Conservation (phyloP, 2,797 vertebrate species). For the Sphenopsis melanotis region DNA sequence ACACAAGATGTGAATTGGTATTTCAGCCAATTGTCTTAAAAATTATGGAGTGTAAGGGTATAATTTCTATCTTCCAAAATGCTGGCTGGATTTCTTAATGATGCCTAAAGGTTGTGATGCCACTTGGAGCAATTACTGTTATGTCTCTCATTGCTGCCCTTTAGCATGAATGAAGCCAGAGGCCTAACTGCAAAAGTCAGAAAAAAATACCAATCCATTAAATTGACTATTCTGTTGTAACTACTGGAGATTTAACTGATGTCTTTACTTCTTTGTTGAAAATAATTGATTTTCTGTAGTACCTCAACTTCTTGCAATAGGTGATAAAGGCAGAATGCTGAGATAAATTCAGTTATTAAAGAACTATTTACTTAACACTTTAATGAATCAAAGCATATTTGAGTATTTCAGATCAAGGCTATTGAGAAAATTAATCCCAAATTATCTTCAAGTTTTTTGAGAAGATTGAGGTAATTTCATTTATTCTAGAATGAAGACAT, state of each 20-base stretch:
- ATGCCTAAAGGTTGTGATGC: constrained; percentile 19
- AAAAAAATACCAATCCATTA: background rate
- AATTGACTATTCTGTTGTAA: background rate
- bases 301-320: background rate
- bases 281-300: background rate
- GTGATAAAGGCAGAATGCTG: background rate
- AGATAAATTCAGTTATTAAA: background rate
- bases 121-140: background rate
- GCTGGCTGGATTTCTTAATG: background rate
- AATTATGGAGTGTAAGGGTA: background rate
- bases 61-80: constrained; percentile 24
- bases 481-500: background rate
- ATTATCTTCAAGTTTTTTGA: background rate
- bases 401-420: background rate
- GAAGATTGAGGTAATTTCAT: background rate
- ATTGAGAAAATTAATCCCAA: background rate
- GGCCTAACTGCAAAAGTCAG: background rate
- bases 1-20: background rate
- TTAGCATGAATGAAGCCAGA: background rate
- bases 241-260: background rate
- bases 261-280: background rate
- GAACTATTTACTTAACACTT: background rate
- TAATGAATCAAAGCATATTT: background rate
- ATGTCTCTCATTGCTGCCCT: background rate
- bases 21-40: constrained; percentile 24